A percentile compares a stretch with the other conserved stretches of the same genome.
Evolutionary conservation across 2,888 invertebrate species (phyloP).

Genomic region (Chironomus tentans): DNA sequence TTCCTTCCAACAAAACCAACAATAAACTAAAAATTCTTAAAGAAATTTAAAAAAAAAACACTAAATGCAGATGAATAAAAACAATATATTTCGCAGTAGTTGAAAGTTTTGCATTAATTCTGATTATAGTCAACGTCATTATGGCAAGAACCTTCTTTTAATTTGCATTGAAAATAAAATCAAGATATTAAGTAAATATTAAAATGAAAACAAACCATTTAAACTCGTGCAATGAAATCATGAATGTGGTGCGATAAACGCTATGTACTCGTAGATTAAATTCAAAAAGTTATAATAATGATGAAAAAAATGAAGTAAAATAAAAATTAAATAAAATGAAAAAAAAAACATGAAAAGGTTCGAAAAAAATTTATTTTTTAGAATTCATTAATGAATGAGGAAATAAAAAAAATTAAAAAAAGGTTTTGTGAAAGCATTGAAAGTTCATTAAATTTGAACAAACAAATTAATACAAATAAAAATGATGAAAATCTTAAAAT

Average conservation of each 20-base stretch:
- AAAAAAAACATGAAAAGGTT: not conserved
- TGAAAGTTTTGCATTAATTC: not conserved
- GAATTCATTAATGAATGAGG: slow-evolving; percentile 1
- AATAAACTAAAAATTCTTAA: not conserved
- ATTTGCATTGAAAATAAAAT: not conserved
- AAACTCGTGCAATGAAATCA: slow-evolving; percentile 22
- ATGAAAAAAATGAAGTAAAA: not conserved
- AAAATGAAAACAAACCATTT: not conserved
- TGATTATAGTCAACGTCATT: not conserved
- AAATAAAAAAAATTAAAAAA: not conserved
- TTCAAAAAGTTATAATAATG: not conserved
- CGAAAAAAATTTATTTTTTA: slow-evolving; percentile 16
- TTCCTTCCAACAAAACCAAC: not conserved
- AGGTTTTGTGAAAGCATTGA: slow-evolving; percentile 8
- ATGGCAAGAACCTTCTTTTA: not conserved
- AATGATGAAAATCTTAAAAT: not conserved
- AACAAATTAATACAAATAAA: slow-evolving; percentile 4
- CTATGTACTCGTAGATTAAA: slow-evolving; percentile 20
- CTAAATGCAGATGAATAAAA: no score
- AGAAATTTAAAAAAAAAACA: not conserved
- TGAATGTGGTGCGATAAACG: slow-evolving; percentile 25
- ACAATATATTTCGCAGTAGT: not conserved
- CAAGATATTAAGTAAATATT: not conserved
- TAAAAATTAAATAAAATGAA: not conserved
- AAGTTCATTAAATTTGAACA: not conserved